Evolutionary conservation across 1,140 invertebrate genomes (phyloP).

Genomic region (Papilio dardanus): DNA sequence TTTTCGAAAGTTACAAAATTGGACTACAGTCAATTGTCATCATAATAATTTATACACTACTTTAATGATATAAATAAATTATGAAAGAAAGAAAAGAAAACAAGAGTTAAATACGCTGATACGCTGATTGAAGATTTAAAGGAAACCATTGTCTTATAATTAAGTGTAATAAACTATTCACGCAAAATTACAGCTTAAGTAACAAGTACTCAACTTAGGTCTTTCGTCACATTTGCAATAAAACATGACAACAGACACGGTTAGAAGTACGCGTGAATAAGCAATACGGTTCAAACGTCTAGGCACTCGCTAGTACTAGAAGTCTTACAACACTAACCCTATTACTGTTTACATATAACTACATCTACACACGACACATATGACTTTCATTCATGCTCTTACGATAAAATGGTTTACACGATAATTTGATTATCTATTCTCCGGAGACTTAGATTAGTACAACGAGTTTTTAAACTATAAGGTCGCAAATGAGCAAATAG

Average conservation of each 20-base stretch:
- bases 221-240: constrained; percentile 30
- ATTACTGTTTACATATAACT: constrained; percentile 51
- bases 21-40: constrained; percentile 7
- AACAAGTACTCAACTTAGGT: neutral
- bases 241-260: constrained; percentile 34
- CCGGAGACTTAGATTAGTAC: no score
- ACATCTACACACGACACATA: constrained; percentile 48
- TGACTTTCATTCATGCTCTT: constrained; percentile 24
- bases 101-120: neutral
- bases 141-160: no score
- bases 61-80: neutral
- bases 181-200: neutral
- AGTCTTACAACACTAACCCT: constrained; percentile 63
- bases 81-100: neutral
- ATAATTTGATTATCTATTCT: neutral
- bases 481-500: no score
- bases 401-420: neutral
- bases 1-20: constrained; percentile 32
- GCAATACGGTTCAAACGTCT: constrained; percentile 48
- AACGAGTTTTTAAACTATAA: no score
- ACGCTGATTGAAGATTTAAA: no score
- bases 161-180: neutral
- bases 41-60: constrained; percentile 1
- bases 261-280: constrained; percentile 52
- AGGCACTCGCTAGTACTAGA: constrained; percentile 53